Conservation (phyloP, 2,888 invertebrate genomes). For the Liopterus haemorrhoidalis region DNA sequence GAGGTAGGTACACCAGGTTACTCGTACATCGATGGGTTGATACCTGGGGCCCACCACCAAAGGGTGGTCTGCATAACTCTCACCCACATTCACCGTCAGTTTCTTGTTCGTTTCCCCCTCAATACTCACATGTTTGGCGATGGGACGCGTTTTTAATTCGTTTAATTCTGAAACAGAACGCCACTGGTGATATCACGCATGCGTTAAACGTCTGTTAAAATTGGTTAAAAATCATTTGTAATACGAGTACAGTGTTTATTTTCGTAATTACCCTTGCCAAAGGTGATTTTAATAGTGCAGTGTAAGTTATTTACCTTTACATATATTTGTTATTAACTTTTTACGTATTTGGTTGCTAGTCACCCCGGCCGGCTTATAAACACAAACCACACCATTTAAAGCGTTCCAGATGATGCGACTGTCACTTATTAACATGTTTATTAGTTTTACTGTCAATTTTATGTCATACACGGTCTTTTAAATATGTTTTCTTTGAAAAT, state of each 20-base stretch:
- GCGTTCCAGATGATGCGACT: conserved; percentile 58
- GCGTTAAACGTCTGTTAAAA: conserved; percentile 1
- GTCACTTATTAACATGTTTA: conserved; percentile 45
- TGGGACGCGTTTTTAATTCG: conserved; percentile 57
- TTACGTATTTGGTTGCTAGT: conserved; percentile 51
- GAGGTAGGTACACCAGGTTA: conserved; percentile 55
- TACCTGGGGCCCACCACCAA: conserved; percentile 72
- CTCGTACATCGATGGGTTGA: conserved; percentile 59
- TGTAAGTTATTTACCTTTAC: conserved; percentile 54
- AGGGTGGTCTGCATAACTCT: conserved; percentile 69
- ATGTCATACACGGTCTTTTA: conserved; percentile 29
- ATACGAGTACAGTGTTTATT: background rate
- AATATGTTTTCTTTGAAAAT: too few species aligned
- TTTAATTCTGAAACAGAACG: conserved; percentile 60
- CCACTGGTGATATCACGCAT: conserved; percentile 8
- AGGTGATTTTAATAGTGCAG: conserved; percentile 6
- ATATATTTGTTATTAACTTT: conserved; percentile 58
- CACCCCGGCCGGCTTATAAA: conserved; percentile 70
- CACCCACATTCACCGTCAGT: conserved; percentile 52
- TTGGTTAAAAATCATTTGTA: conserved; percentile 4
- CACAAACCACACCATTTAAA: conserved; percentile 69
- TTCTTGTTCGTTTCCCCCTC: conserved; percentile 58
- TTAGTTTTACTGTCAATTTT: background rate
- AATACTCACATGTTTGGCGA: conserved; percentile 55
- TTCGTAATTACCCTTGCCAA: background rate